These are phyloP conservation scores for Galaxias olidus DNA, from an alignment of 2,797 vertebrate genomes.

Conservation along the genomic window DNA sequence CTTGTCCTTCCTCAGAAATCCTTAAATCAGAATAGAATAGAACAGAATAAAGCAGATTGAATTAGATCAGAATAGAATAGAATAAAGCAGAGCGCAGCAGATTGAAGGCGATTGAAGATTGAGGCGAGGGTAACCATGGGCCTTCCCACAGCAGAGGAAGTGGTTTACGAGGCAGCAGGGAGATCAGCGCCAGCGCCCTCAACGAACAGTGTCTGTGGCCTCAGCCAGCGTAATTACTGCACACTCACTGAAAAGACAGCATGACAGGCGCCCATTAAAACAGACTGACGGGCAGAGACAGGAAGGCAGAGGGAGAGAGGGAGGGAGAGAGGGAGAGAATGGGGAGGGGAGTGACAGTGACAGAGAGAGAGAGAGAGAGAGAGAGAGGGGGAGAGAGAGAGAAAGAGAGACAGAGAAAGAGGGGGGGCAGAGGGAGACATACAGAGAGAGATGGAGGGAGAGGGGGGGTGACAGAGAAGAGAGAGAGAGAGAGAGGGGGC, in stretches of 20 bases:
- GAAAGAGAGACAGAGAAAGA: constrained; percentile 50
- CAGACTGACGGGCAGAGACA: background rate
- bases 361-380: constrained; percentile 28
- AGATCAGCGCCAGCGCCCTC: constrained; percentile 78
- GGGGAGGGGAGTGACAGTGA: constrained; percentile 45
- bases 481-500: constrained; percentile 37
- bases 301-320: constrained; percentile 49
- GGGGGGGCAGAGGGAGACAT: constrained; percentile 69
- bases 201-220: constrained; percentile 78
- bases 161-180: constrained; percentile 75
- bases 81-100: background rate
- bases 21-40: too few relatives aligned
- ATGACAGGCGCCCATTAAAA: constrained; percentile 28
- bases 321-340: constrained; percentile 42
- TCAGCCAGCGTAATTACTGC: constrained; percentile 73
- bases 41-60: too few relatives aligned
- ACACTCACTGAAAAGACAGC: constrained; percentile 31
- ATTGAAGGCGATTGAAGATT: constrained; percentile 30
- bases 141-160: constrained; percentile 73
- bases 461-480: constrained; percentile 68
- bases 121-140: too few relatives aligned
- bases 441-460: constrained; percentile 61
- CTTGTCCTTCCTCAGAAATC: too few relatives aligned
- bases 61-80: too few relatives aligned
- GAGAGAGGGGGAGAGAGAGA: constrained; percentile 4